Evolutionary conservation across 2,113 vertebrate genomes (phyloP), one percentile per base, ranked within the genome.

Genomic region (Grammomys surdaster): DNA sequence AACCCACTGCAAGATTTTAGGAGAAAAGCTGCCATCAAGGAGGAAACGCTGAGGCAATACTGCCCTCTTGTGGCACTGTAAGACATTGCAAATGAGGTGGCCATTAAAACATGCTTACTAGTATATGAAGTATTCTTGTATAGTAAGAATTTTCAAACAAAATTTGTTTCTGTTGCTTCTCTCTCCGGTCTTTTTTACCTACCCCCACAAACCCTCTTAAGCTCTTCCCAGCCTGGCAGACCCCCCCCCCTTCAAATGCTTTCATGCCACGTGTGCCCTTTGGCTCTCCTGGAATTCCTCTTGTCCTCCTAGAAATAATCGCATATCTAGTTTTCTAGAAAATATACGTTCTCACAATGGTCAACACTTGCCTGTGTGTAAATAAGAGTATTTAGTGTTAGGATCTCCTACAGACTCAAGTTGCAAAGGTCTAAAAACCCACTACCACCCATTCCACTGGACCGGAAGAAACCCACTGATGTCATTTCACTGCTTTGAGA

Each of bases 41-140:
- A 3, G 46, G 0, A 70, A 95, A 98, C 14, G 92, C 67, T 95
- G 60, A 98, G 97, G 70, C 97, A 96, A 98, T 0, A 1, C 4
- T 96, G 69, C 97, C 98, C 92, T 97, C 88, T 93, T 0, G 98
- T 98, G 98, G 98, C 10, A 69, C 19, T 0, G 0, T 58, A 1
- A 7, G 8, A 77, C 10, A 4, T 70, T 88, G 51, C 33, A 87
- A 51, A 28, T 28, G 4, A 28, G 20, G 51, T 70, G n/a, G 31
- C 48, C 54, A 31, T 95, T 70, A 31, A 31, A 31, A 40, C 56
- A 40, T 22, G 43, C 46, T 85, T 46, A 87, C 36, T 36, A 36
- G 28, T 10, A 69, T 87, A 36, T 22, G 31, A 87, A 51, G 31
- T 14, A 24, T n/a, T 69, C 28, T 3, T 12, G 20, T 24, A 51